A percentile compares a stretch with the other conserved stretches of the same genome.
These are phyloP conservation scores for Sebastes minor DNA, from an alignment of 2,797 vertebrate genomes.

Conservation along the genomic window DNA sequence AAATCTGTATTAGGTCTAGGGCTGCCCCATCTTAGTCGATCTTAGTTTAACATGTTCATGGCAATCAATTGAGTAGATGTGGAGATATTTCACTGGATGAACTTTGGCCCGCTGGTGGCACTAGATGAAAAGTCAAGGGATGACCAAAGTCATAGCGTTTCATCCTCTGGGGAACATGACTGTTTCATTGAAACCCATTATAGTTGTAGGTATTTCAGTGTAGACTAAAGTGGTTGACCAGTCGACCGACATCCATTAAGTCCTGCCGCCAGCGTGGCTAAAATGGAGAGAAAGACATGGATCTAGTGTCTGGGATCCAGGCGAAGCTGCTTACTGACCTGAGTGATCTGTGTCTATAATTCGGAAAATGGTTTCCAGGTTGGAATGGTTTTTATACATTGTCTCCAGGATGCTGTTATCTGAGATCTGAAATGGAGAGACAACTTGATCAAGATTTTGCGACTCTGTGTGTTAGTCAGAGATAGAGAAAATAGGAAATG, in stretches of 20 bases:
- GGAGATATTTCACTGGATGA: neutral
- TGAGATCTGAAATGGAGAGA: slow-evolving; percentile 64
- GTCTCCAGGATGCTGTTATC: slow-evolving; percentile 90
- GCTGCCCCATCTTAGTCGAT: too few relatives aligned
- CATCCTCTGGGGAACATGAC: neutral
- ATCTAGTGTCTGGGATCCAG: neutral
- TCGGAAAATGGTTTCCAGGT: slow-evolving; percentile 94
- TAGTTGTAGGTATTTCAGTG: neutral
- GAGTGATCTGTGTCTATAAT: slow-evolving; percentile 95
- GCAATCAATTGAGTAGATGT: neutral
- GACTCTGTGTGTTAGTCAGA: neutral
- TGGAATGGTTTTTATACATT: slow-evolving; percentile 92
- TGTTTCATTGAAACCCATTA: neutral
- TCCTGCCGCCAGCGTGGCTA: fast-evolving
- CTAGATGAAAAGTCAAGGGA: neutral
- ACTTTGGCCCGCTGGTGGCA: neutral
- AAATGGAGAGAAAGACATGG: neutral
- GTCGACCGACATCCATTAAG: neutral
- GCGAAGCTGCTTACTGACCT: slow-evolving; percentile 78
- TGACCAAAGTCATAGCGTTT: neutral
- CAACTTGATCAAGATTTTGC: neutral
- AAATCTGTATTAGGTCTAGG: neutral
- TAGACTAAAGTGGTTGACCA: neutral
- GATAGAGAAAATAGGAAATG: neutral
- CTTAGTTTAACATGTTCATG: neutral